These are phyloP conservation scores for Sebastes fasciatus DNA, from an alignment of 2,113 vertebrate species.

Conservation along the genomic window DNA sequence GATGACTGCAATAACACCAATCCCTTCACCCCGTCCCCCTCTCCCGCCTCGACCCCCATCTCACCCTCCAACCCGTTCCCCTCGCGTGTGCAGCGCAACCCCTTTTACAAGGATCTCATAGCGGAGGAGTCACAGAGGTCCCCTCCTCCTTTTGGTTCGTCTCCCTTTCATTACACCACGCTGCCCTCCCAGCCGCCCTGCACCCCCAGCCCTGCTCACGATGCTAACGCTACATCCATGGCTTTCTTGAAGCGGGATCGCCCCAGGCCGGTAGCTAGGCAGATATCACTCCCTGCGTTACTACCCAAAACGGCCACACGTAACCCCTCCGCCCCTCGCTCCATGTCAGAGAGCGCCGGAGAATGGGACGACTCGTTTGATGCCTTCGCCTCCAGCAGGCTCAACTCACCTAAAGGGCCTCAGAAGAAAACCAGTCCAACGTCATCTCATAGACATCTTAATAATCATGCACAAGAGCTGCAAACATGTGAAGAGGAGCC, in stretches of 20 bases:
- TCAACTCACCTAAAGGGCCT: slow-evolving; percentile 78
- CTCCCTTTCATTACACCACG: slow-evolving; percentile 73
- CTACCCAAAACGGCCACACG: slow-evolving; percentile 56
- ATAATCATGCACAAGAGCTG: slow-evolving; percentile 40
- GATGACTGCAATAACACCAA: slow-evolving; percentile 73
- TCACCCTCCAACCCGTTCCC: slow-evolving; percentile 92
- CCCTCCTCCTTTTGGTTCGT: slow-evolving; percentile 87
- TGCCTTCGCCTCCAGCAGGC: slow-evolving; percentile 90
- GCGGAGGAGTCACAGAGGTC: slow-evolving; percentile 90
- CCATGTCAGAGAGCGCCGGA: slow-evolving; percentile 67
- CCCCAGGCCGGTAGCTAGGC: slow-evolving; percentile 76
- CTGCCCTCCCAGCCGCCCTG: slow-evolving; percentile 75
- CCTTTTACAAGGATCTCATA: slow-evolving; percentile 94
- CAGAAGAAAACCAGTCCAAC: slow-evolving; percentile 48
- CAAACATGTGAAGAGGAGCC: slow-evolving; percentile 58
- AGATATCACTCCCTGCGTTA: slow-evolving; percentile 81
- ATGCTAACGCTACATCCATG: slow-evolving; percentile 53
- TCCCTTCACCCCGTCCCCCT: slow-evolving; percentile 74
- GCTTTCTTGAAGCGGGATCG: slow-evolving; percentile 76
- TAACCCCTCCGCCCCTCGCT: slow-evolving; percentile 60
- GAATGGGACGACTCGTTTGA: slow-evolving; percentile 93
- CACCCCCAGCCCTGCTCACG: slow-evolving; percentile 68
- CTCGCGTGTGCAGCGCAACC: slow-evolving; percentile 89
- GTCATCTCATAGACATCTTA: slow-evolving; percentile 26
- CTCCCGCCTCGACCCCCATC: slow-evolving; percentile 76